These are phyloP conservation scores for Entomyzon cyanotis DNA, from an alignment of 2,113 vertebrate genomes.

Conservation along the genomic window DNA sequence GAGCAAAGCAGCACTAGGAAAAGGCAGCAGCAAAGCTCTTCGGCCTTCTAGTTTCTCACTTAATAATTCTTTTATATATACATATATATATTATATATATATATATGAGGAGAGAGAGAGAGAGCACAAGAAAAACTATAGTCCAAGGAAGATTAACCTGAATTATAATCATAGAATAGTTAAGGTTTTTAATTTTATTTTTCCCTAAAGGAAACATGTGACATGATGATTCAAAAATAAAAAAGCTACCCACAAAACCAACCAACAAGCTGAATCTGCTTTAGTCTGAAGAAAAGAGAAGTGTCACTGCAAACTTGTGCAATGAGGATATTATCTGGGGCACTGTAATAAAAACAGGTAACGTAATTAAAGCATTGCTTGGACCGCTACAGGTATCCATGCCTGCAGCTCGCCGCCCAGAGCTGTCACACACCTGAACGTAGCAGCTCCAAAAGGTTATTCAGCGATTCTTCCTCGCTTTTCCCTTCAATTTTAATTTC, in stretches of 20 bases:
- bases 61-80: neutral
- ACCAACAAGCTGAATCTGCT: neutral
- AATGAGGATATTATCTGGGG: neutral
- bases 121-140: neutral
- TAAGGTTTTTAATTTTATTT: neutral
- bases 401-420: neutral
- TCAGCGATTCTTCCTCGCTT: neutral
- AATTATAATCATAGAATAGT: neutral
- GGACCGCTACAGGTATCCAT: neutral
- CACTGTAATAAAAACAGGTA: neutral
- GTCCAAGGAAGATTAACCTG: neutral
- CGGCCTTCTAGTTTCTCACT: neutral
- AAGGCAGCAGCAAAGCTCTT: neutral
- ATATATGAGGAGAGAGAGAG: too few relatives aligned
- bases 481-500: slow-evolving; percentile 15
- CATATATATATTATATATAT: neutral
- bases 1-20: neutral
- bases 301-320: neutral
- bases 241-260: neutral
- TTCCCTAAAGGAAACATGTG: neutral
- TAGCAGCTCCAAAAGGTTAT: neutral
- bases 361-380: neutral
- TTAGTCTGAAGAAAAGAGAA: neutral
- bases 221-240: neutral
- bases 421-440: neutral